These are phyloP conservation scores for Rousettus madagascariensis DNA, from an alignment of 2,797 vertebrate genomes.

Conservation along the genomic window DNA sequence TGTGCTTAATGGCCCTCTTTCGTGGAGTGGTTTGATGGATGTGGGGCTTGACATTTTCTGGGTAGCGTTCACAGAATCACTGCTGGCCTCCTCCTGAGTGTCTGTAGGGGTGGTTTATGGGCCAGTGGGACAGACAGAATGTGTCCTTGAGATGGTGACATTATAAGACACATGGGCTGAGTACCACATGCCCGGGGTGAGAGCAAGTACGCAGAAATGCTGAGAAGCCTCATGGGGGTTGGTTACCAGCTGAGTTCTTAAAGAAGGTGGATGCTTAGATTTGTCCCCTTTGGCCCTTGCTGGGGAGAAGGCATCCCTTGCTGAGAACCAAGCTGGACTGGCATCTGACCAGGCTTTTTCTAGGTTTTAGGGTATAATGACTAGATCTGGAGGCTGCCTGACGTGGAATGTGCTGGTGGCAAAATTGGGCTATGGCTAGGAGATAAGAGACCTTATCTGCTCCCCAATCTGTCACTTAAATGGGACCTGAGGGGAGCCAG, in stretches of 20 bases:
- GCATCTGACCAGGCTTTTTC: background rate
- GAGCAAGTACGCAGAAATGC: background rate
- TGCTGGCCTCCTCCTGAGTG: background rate
- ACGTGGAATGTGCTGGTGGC: background rate
- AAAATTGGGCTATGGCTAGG: background rate
- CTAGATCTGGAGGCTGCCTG: background rate
- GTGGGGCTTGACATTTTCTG: conserved; percentile 11
- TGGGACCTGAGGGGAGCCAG: background rate
- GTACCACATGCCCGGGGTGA: background rate
- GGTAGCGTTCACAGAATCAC: background rate
- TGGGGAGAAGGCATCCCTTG: background rate
- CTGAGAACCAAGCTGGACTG: background rate
- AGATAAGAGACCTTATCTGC: background rate
- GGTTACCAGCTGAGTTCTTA: background rate
- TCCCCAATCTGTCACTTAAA: background rate
- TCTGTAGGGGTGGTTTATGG: background rate
- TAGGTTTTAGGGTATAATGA: background rate
- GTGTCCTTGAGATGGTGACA: background rate
- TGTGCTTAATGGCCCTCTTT: background rate
- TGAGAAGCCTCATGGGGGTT: background rate
- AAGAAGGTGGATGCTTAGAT: background rate
- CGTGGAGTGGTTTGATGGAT: background rate
- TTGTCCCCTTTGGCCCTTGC: background rate
- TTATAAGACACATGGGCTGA: background rate
- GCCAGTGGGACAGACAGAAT: background rate